phyloP scores from a whole-genome alignment of 2,888 invertebrate species.

The Dynastes tityus region DNA sequence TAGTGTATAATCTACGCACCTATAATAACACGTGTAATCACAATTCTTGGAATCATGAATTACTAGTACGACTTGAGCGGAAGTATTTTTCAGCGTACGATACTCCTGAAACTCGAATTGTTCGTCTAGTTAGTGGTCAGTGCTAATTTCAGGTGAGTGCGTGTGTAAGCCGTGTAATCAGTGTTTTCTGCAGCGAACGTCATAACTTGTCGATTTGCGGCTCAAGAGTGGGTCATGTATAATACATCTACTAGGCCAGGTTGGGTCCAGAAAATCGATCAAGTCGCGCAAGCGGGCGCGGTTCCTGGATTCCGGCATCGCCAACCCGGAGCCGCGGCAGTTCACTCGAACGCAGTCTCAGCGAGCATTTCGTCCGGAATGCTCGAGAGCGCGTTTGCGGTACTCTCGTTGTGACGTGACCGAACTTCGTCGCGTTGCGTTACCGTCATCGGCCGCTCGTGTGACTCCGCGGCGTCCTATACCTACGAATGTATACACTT shows the following conservation, averaged over 20 bases:
- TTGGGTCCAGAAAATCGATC: slow-evolving; percentile 68
- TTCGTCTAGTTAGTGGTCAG: too few relatives aligned
- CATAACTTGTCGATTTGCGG: slow-evolving; percentile 58
- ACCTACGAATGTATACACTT: slow-evolving; percentile 17
- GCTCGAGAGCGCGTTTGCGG: slow-evolving; percentile 42
- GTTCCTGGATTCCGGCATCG: slow-evolving; percentile 58
- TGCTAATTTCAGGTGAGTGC: too few relatives aligned
- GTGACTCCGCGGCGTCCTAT: slow-evolving; percentile 5
- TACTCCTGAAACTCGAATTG: too few relatives aligned
- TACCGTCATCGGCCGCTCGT: slow-evolving; percentile 17
- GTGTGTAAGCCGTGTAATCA: slow-evolving; percentile 18
- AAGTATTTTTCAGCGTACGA: too few relatives aligned
- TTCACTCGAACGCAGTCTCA: slow-evolving; percentile 45
- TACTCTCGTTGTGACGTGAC: slow-evolving; percentile 30
- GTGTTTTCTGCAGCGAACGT: slow-evolving; percentile 50
- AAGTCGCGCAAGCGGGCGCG: slow-evolving; percentile 64
- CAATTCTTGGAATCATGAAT: too few relatives aligned
- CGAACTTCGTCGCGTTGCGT: slow-evolving; percentile 29
- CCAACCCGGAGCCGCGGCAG: slow-evolving; percentile 55
- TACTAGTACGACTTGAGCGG: too few relatives aligned
- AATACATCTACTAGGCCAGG: slow-evolving; percentile 68
- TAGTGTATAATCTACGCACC: too few relatives aligned
- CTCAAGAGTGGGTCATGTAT: slow-evolving; percentile 65
- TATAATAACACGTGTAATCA: too few relatives aligned
- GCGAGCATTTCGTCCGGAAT: slow-evolving; percentile 45